phyloP scores from a whole-genome alignment of 2,797 vertebrate species.

The Amphiprion clarkii region DNA sequence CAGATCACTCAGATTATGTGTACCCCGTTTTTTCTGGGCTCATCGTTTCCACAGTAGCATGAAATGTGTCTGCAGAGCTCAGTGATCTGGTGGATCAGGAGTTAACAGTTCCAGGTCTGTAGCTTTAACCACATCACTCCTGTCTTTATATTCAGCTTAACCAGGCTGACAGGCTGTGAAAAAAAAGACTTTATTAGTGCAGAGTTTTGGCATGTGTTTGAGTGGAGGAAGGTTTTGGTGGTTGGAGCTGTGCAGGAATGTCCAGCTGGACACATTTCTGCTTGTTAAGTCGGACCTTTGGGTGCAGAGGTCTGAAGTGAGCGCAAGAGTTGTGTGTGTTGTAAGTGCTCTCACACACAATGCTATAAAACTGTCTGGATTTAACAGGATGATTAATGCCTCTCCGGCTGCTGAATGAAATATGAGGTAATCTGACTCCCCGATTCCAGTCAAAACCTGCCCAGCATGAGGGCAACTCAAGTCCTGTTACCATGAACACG shows the following conservation, averaged over 20 bases:
- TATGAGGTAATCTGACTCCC: constrained; percentile 79
- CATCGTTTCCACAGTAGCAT: not conserved
- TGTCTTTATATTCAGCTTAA: constrained; percentile 2
- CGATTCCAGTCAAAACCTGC: constrained; percentile 75
- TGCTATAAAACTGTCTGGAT: constrained; percentile 79
- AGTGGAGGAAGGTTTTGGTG: constrained; percentile 55
- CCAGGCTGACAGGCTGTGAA: not conserved
- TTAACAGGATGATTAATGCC: constrained; percentile 81
- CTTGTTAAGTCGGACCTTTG: constrained; percentile 72
- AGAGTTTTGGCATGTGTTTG: constrained; percentile 13
- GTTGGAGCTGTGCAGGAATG: constrained; percentile 53
- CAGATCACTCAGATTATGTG: not conserved
- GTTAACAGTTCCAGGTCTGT: not conserved
- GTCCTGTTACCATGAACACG: constrained; percentile 43
- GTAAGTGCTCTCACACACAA: constrained; percentile 69
- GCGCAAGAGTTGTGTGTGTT: constrained; percentile 64
- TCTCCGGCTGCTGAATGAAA: constrained; percentile 75
- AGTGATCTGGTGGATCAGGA: not conserved
- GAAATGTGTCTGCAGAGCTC: not conserved
- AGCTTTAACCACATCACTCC: not conserved
- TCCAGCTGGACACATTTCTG: constrained; percentile 45
- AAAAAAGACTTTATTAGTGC: constrained; percentile 4
- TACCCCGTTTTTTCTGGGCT: not conserved
- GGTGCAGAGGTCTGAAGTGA: constrained; percentile 58
- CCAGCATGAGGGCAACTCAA: constrained; percentile 56